These are phyloP conservation scores for Kryptolebias ocellatus DNA, from an alignment of 2,797 vertebrate species.

Conservation along the genomic window DNA sequence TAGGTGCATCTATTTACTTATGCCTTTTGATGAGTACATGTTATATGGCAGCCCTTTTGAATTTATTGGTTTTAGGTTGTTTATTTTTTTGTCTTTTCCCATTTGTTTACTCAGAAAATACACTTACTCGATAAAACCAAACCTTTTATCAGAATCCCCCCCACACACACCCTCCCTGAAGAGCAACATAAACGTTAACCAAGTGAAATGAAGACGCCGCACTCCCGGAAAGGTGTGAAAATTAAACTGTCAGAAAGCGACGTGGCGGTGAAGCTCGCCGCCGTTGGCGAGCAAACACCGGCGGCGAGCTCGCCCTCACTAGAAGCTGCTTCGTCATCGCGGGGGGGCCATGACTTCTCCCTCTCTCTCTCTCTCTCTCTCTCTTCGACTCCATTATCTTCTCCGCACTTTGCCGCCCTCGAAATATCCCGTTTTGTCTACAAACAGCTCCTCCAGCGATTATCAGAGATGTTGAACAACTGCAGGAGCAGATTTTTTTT, in stretches of 20 bases:
- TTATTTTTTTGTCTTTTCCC: constrained; percentile 10
- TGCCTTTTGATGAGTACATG: no score
- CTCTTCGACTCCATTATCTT: constrained; percentile 65
- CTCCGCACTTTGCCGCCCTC: constrained; percentile 55
- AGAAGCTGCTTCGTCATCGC: constrained; percentile 66
- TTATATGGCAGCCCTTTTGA: constrained; percentile 14
- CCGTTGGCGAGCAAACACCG: constrained; percentile 63
- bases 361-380: constrained; percentile 17
- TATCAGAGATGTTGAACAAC: constrained; percentile 63
- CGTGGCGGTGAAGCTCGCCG: constrained; percentile 25
- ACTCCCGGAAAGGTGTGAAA: constrained; percentile 31
- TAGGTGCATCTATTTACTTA: constrained; percentile 11
- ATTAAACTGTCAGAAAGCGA: constrained; percentile 24
- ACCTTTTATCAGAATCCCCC: constrained; percentile 37
- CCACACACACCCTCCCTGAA: constrained; percentile 1
- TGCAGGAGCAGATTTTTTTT: constrained; percentile 35
- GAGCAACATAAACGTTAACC: constrained; percentile 27
- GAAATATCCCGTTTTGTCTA: constrained; percentile 67
- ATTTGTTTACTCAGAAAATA: constrained; percentile 8
- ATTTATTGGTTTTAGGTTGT: constrained; percentile 14
- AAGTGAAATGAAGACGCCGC: constrained; percentile 24
- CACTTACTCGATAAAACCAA: constrained; percentile 25
- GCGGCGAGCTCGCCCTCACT: constrained; percentile 50
- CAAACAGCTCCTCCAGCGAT: constrained; percentile 53
- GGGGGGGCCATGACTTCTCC: constrained; percentile 56